Base-by-base conservation (phyloP, 2,797 vertebrate species). In the Tokudaia muenninki region DNA sequence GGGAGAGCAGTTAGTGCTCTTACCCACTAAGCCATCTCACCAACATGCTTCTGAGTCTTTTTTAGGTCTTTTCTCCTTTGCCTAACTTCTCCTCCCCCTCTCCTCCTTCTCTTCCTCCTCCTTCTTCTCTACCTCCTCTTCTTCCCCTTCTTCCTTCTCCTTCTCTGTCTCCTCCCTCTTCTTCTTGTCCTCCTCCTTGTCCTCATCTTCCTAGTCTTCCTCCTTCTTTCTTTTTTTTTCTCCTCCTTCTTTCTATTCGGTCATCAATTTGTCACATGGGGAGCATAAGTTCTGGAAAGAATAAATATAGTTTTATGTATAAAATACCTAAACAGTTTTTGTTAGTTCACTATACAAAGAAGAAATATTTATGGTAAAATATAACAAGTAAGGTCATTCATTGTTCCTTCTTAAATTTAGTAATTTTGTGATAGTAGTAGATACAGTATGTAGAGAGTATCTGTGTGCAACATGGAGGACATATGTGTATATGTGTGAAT, bases 211-310 rank as follows among this genome's bases (percentile, higher is more conserved):
- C 50, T 52, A 10, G 1, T 50, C 50, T 9, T 50, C 50, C 50
- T 50, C 50, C 50, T 50, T 10, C 50, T 50, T 29, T 9, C 10
- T 47, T 0, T 26, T 52, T 9, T 0, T 26, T 52, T 1, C 10
- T 44, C 1, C 29, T 63, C 1, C 55, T 44, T 0, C n/a, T 29
- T 29, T 3, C 34, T 34, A 34, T 87, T 96, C 97, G 92, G 63
- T 94, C 93, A 57, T 97, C 80, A 92, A 70, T 90, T 98, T 98
- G 95, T 98, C 98, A 98, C 96, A 98, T 97, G 97, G 98, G 98
- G 97, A 98, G 98, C 96, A 97, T 94, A 97, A 96, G 94, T 98
- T 98, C 80, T 98, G 92, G 63, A 96, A 98, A 97, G 96, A 97
- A 94, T 89, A 19, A 47, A 63, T 65, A 93, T 67, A 86, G 55